phyloP scores from a whole-genome alignment of 2,113 vertebrate genomes.

The Antechinus stuartii region DNA sequence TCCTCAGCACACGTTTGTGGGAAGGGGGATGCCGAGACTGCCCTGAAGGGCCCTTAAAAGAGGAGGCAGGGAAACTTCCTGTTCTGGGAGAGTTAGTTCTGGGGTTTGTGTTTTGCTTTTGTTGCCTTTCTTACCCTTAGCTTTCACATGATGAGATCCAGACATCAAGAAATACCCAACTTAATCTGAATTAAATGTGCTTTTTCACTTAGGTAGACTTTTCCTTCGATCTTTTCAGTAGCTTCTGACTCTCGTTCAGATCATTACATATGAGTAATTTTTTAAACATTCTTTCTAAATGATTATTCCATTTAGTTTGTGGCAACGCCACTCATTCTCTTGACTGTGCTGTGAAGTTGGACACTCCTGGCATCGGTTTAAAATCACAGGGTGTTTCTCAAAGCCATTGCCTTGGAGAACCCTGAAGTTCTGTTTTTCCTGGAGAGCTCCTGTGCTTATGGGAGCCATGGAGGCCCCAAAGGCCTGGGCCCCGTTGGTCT shows the following conservation, averaged over 20 bases:
- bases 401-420: background rate
- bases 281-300: background rate
- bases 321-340: background rate
- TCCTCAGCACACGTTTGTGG: too few species aligned
- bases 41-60: too few species aligned
- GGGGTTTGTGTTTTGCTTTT: rapidly evolving
- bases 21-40: too few species aligned
- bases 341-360: background rate
- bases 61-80: too few species aligned
- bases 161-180: too few species aligned
- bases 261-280: background rate
- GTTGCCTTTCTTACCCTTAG: background rate
- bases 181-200: too few species aligned
- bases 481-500: too few species aligned
- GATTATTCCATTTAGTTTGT: background rate
- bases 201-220: background rate
- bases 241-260: background rate
- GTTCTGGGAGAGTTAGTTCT: background rate
- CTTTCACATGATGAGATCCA: too few species aligned
- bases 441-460: background rate
- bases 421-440: background rate
- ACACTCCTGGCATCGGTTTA: background rate
- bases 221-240: background rate
- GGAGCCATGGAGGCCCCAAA: too few species aligned
- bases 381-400: background rate